Conservation (phyloP, 2,888 invertebrate species). For the Pogonocherus hispidulus region DNA sequence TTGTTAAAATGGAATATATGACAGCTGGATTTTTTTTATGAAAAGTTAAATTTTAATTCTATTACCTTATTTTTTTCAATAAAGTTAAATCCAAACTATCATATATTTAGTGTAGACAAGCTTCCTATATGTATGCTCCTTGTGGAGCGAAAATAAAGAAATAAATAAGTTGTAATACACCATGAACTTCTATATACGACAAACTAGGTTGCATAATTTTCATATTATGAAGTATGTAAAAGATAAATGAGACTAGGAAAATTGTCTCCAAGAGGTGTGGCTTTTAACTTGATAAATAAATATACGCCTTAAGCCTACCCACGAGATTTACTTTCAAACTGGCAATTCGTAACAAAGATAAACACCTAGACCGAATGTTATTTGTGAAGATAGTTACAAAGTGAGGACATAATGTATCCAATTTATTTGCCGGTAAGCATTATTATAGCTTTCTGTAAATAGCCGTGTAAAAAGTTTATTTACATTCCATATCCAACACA, state of each 20-base stretch:
- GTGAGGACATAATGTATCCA: slow-evolving; percentile 18
- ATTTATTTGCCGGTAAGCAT: slow-evolving; percentile 21
- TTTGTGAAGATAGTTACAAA: slow-evolving; percentile 22
- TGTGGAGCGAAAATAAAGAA: too few species aligned
- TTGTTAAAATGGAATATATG: too few species aligned
- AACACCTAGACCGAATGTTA: slow-evolving; percentile 13
- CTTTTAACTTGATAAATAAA: slow-evolving; percentile 6
- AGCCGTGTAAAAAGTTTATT: slow-evolving; percentile 40
- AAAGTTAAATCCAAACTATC: too few species aligned
- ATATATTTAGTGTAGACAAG: too few species aligned
- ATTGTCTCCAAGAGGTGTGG: slow-evolving; percentile 9
- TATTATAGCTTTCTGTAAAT: slow-evolving; percentile 36
- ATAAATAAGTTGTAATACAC: too few species aligned
- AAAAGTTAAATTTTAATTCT: too few species aligned
- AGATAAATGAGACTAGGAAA: neutral
- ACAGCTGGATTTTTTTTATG: too few species aligned
- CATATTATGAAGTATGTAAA: neutral
- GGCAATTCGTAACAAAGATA: slow-evolving; percentile 17
- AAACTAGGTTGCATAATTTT: neutral
- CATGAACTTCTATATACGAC: too few species aligned
- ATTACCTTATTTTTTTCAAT: too few species aligned
- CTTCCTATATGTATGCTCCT: too few species aligned
- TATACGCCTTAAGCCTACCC: slow-evolving; percentile 18
- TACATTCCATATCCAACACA: slow-evolving; percentile 41
- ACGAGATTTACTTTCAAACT: slow-evolving; percentile 13